phyloP scores from a whole-genome alignment of 2,113 vertebrate species.

The Dicrurus megarhynchus region DNA sequence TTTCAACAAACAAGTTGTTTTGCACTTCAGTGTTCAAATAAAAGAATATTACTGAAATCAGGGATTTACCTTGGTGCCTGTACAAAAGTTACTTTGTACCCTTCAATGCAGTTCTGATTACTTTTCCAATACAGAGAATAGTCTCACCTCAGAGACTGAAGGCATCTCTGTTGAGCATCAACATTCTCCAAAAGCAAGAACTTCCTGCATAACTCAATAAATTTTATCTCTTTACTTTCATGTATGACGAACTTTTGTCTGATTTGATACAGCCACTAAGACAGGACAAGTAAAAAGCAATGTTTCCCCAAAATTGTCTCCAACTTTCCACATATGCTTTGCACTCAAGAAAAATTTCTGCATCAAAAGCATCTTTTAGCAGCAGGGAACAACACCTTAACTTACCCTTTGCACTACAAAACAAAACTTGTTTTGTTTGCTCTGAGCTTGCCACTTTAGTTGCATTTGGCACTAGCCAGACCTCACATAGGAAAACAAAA shows the following conservation, averaged over 20 bases:
- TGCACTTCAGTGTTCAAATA: not conserved
- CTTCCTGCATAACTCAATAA: not conserved
- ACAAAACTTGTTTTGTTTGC: not conserved
- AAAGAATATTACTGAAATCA: not conserved
- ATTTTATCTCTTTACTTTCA: not conserved
- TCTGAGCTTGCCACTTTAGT: not conserved
- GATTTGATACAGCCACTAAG: not conserved
- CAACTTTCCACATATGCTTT: not conserved
- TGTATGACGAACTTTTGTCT: not conserved
- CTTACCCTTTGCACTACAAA: not conserved
- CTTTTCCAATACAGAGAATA: not conserved
- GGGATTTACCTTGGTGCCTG: not conserved
- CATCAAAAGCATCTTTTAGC: not conserved
- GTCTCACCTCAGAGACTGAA: not conserved
- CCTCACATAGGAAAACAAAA: not conserved
- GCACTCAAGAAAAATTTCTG: not conserved
- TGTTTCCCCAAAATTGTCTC: not conserved
- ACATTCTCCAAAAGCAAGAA: not conserved
- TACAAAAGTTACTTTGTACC: not conserved
- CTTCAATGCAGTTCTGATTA: rapidly evolving
- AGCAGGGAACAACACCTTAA: not conserved
- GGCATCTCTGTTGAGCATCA: not conserved
- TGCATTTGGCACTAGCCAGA: not conserved
- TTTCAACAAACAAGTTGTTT: not conserved
- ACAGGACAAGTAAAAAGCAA: not conserved